Base-by-base conservation (phyloP, 2,797 vertebrate genomes). In the Artibeus lituratus region DNA sequence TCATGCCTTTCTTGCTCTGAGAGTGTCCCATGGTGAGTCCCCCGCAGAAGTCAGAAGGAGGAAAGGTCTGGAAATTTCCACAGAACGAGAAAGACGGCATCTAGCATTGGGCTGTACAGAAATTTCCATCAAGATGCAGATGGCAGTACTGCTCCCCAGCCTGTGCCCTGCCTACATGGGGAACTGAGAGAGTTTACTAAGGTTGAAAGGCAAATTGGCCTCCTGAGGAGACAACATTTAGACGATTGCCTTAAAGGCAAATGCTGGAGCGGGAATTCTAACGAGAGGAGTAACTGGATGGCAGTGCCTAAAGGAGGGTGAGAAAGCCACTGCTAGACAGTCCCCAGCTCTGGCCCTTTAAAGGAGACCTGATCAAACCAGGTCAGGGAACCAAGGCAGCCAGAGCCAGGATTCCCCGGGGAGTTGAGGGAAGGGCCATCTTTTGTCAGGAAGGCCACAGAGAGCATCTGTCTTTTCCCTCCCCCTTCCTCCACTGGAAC, bases 211-310 rank as follows among this genome's bases (percentile, higher is more conserved):
- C 67, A 96, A 92, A 97, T 95, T 85, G 94, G 37, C 53, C 92
- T 37, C 70, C 86, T 57, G 49, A 95, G 94, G 67, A 96, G 81
- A 94, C 59, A 55, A 87, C 24, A 77, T 70, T 88, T 96, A 95
- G 91, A 92, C 92, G 87, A 94, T 73, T 73, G 69, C 89, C 94
- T 88, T 95, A 90, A 96, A 96, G 95, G 76, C 92, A 82, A 93
- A 89, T 69, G 9, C 83, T 82, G 39, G 42, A 67, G 44, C 0
- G 0, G 93, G 73, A 87, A 93, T 87, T 92, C 97, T 95, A 95
- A 73, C 24, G 55, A 96, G 72, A 89, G 24, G 12, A 74, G 67
- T n/a, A 80, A 35, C 42, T 70, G 51, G n/a, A 44, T 90, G 37
- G 21, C 53, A 69, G 94, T 10, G 3, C 65, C 39, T 65, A 42